Evolutionary conservation across 2,888 invertebrate genomes (phyloP).

Genomic region (Diaprepes abbreviatus): DNA sequence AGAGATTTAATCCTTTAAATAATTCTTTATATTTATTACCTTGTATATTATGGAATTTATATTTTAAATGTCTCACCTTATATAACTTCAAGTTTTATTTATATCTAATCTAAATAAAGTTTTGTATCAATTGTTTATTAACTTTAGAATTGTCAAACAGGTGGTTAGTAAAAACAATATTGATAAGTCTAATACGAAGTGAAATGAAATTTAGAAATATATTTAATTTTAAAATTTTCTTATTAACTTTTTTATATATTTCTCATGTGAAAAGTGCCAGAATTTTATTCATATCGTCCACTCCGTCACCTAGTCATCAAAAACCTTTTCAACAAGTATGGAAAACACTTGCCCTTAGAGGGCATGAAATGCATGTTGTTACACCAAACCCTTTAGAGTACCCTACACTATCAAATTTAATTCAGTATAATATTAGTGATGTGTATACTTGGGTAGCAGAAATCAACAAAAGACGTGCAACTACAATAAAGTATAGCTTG

Average conservation of each 20-base stretch:
- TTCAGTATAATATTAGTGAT: slow-evolving; percentile 46
- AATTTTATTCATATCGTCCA: slow-evolving; percentile 44
- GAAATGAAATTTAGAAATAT: not conserved
- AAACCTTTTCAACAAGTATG: slow-evolving; percentile 49
- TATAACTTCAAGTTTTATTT: too few species aligned
- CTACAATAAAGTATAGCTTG: slow-evolving; percentile 8
- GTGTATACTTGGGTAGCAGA: slow-evolving; percentile 25
- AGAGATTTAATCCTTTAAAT: too few species aligned
- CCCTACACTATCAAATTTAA: slow-evolving; percentile 39
- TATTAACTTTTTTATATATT: slow-evolving; percentile 10
- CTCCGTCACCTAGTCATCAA: slow-evolving; percentile 49
- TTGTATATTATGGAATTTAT: too few species aligned
- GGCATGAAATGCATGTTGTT: slow-evolving; percentile 48
- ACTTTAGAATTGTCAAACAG: not conserved
- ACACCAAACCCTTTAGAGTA: slow-evolving; percentile 46
- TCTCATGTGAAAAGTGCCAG: slow-evolving; percentile 28
- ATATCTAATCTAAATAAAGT: too few species aligned
- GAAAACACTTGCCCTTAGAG: slow-evolving; percentile 47
- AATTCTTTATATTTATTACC: too few species aligned
- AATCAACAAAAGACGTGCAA: slow-evolving; percentile 6
- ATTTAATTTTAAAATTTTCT: not conserved
- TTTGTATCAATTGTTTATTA: too few species aligned
- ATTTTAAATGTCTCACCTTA: too few species aligned
- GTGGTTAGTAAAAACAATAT: not conserved
- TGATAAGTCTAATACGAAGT: not conserved